Base-by-base conservation (phyloP, 2,888 invertebrate species). In the Chloromyia formosa region DNA sequence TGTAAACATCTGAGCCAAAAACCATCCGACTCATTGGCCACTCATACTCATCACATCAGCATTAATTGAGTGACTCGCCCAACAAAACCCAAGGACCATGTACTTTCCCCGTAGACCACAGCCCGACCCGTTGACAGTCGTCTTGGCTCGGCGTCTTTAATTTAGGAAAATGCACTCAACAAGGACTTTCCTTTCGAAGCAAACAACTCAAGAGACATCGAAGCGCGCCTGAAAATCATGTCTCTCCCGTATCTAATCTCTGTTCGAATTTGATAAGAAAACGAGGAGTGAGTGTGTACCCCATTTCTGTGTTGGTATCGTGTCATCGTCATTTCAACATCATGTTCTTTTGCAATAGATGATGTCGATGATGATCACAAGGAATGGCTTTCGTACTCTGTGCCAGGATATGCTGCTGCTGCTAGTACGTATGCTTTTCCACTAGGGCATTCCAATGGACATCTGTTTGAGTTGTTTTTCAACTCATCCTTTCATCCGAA, bases 321-420 rank as follows among this genome's bases (percentile, higher is more conserved):
- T 61, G 35, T 61, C 35, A 42, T n/a, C 35, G 10, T 64, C 42
- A 64, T 35, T 7, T 64, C 62, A 64, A 64, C 40, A 27, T 61
- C 61, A 64, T 64, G 62, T 64, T 61, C 61, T 35, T 58, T 18
- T 61, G 40, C 62, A 64, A 64, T 64, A 40, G 62, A 64, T 64
- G 18, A 64, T 64, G 27, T 4, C 27, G 27, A 35, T 35, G 27
- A 35, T 35, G 40, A 61, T 35, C 35, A 40, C 27, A 22, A 14
- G 60, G 27, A 22, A 7, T n/a, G 14, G 27, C 7, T 35, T 35
- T 35, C 27, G 27, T 35, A 2, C 27, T 35, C 2, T 35, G 27
- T 4, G 3, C 27, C 7, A 35, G 27, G 27, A 35, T 35, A 35
- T 35, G 27, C 2, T 35, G 27, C 27, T 49, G 10, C 49, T 12